Evolutionary conservation across 2,113 vertebrate species (phyloP).

Genomic region (Orientallactaga bullata): DNA sequence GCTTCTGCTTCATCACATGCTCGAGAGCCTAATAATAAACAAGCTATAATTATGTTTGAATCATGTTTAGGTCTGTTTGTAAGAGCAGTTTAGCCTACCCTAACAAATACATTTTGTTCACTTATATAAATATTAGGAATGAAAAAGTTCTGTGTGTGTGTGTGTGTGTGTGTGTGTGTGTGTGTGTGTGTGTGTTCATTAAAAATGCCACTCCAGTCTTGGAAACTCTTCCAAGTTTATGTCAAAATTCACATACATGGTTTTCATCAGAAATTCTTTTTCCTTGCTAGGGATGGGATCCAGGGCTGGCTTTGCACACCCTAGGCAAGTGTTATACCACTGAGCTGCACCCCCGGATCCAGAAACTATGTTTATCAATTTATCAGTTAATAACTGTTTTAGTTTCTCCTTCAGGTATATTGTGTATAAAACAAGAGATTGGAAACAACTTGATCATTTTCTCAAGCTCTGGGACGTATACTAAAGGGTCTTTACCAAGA

Average conservation of each 20-base stretch:
- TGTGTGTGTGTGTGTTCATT: neutral
- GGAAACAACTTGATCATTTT: slow-evolving; percentile 19
- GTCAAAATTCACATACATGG: neutral
- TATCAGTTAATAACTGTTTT: neutral
- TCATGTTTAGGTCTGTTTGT: slow-evolving; percentile 30
- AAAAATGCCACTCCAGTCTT: slow-evolving; percentile 32
- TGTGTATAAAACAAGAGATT: neutral
- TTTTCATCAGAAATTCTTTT: slow-evolving; percentile 34
- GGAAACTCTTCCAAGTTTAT: neutral
- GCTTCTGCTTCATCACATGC: neutral
- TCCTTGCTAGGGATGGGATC: too few species aligned
- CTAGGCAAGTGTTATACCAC: neutral
- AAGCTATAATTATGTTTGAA: neutral
- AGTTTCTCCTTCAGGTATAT: slow-evolving; percentile 3
- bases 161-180: neutral
- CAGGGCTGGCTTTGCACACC: neutral
- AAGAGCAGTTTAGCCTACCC: slow-evolving; percentile 1
- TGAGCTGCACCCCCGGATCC: too few species aligned
- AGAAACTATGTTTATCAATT: neutral
- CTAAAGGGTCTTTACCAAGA: neutral
- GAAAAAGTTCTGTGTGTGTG: neutral
- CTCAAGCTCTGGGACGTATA: neutral
- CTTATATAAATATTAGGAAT: slow-evolving; percentile 16
- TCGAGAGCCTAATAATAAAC: slow-evolving; percentile 11
- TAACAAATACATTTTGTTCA: slow-evolving; percentile 43